Conservation (phyloP, 2,888 invertebrate genomes). For the Automeris io region DNA sequence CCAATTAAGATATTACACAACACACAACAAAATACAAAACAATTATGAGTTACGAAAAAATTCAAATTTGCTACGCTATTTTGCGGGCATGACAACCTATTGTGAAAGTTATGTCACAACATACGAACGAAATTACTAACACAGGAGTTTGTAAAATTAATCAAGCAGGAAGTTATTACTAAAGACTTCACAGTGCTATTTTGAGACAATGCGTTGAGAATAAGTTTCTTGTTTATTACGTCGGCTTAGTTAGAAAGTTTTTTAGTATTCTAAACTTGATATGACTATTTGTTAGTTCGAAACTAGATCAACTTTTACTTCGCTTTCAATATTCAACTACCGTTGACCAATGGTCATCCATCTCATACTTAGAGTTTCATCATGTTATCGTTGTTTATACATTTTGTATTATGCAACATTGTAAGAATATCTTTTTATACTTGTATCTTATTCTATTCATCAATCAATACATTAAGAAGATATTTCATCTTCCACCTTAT, state of each 20-base stretch:
- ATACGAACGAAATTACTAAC: background rate
- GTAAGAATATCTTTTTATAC: no score
- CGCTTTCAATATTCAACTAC: constrained; percentile 19
- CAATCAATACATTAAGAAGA: background rate
- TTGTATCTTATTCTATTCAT: no score
- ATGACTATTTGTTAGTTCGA: constrained; percentile 18
- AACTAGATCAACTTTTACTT: constrained; percentile 40
- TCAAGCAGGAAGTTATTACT: background rate
- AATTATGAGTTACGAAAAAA: background rate
- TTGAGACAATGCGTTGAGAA: constrained; percentile 19
- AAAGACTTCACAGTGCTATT: background rate
- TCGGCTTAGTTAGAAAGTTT: constrained; percentile 27
- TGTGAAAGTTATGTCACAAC: constrained; percentile 1
- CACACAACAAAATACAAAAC: background rate
- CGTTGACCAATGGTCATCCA: constrained; percentile 5
- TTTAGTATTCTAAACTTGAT: constrained; percentile 31
- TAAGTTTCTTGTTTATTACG: constrained; percentile 10
- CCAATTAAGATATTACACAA: background rate
- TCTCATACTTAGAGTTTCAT: constrained; percentile 2
- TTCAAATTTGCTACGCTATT: background rate
- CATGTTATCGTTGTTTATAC: constrained; percentile 1
- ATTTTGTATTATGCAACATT: background rate
- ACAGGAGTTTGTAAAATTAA: background rate
- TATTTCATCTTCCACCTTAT: no score
- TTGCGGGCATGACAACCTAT: background rate